These are phyloP conservation scores for Channa argus DNA, from an alignment of 2,113 vertebrate genomes.

Conservation along the genomic window DNA sequence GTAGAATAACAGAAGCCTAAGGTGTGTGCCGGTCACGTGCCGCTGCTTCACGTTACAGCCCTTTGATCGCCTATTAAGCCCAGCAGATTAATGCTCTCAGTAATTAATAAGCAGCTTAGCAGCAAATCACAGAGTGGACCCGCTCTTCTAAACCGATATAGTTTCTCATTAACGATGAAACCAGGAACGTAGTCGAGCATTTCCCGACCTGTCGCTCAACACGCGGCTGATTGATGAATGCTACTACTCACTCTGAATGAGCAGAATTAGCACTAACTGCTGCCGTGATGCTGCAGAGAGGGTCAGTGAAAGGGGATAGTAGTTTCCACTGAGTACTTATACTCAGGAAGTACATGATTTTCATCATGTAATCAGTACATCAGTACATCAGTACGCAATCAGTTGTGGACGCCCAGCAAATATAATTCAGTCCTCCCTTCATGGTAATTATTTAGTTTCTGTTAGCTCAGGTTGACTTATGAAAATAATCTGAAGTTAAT, in stretches of 20 bases:
- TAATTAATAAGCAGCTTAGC: conserved; percentile 74
- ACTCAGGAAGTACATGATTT: neutral
- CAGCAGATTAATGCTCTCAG: conserved; percentile 64
- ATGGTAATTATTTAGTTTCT: no score
- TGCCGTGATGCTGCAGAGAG: neutral
- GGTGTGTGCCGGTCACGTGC: conserved; percentile 60
- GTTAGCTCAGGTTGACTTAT: no score
- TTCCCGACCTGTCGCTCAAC: conserved; percentile 60
- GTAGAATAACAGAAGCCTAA: conserved; percentile 56
- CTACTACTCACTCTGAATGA: conserved; percentile 11
- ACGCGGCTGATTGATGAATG: conserved; percentile 38
- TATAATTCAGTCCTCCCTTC: no score
- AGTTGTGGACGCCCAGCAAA: no score
- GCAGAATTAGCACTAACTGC: conserved; percentile 7
- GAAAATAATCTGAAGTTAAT: no score
- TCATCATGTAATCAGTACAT: no score
- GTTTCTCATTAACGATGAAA: conserved; percentile 59
- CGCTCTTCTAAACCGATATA: conserved; percentile 43
- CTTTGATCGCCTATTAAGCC: conserved; percentile 56
- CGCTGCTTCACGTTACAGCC: conserved; percentile 46
- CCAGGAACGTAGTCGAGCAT: conserved; percentile 36
- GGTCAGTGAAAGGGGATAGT: neutral
- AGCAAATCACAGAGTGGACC: conserved; percentile 56
- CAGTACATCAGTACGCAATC: no score
- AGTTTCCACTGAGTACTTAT: neutral